Conservation (phyloP, 2,113 vertebrate species). For the Recurvirostra avosetta region DNA sequence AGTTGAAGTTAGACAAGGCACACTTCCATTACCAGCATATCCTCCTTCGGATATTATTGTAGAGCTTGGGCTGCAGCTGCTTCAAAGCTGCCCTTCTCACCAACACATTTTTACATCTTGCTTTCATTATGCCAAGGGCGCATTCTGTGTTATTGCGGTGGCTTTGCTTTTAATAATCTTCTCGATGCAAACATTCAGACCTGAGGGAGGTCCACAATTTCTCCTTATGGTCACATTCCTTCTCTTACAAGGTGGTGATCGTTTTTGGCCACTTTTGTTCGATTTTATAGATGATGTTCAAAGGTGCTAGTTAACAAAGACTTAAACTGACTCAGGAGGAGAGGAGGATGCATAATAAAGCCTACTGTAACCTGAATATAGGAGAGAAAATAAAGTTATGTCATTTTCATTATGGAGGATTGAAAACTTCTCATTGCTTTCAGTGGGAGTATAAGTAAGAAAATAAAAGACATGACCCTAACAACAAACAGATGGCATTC, state of each 20-base stretch:
- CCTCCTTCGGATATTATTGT: constrained; percentile 42
- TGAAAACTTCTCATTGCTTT: constrained; percentile 59
- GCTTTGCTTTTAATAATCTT: constrained; percentile 58
- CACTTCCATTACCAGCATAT: constrained; percentile 57
- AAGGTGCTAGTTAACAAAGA: background rate
- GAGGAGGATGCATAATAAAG: constrained; percentile 28
- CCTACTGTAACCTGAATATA: constrained; percentile 9
- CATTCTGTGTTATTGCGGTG: constrained; percentile 39
- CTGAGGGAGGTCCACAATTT: constrained; percentile 44
- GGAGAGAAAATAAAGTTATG: constrained; percentile 51
- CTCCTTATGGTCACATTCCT: background rate
- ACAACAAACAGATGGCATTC: constrained; percentile 78
- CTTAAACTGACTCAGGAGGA: constrained; percentile 26
- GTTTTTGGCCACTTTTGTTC: constrained; percentile 21
- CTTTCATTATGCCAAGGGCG: constrained; percentile 50
- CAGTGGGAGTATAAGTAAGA: constrained; percentile 62
- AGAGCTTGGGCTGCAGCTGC: constrained; percentile 48
- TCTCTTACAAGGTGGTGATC: background rate
- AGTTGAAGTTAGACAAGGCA: constrained; percentile 50
- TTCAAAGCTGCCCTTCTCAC: constrained; percentile 62
- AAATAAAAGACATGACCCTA: constrained; percentile 73
- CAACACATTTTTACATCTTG: constrained; percentile 69
- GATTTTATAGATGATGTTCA: constrained; percentile 2
- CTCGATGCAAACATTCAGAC: background rate
- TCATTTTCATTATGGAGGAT: constrained; percentile 62